Base-by-base conservation (phyloP, 2,888 invertebrate species). In the Xestobium rufovillosum region DNA sequence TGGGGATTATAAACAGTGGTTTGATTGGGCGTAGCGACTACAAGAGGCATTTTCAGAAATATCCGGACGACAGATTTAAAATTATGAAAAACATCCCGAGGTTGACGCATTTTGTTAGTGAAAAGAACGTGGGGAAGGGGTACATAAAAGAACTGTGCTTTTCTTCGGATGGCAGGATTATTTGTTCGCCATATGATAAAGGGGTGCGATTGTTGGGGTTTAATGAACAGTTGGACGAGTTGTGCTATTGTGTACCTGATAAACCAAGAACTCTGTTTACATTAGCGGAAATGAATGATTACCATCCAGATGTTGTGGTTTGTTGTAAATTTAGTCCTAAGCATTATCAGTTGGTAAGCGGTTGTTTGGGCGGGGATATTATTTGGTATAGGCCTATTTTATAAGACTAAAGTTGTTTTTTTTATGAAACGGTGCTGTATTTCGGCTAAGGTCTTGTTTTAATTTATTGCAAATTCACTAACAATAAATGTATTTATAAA, bases 141-240 rank as follows among this genome's bases (percentile, higher is more conserved):
- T 91, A 86, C 52, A 94, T 95, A 37, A 95, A 95, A 67, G 95
- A 94, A 59, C 69, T 90, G 29, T 87, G 88, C 53, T 94, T 89
- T 63, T 91, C 91, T 1, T 72, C 85, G 1, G 92, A 94, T 60
- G 95, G 95, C 0, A 74, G 92, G 32, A 67, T 94, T 6, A 81
- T 95, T 15, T 89, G 89, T 57, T 94, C 92, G 0, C 94, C 95
- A 0, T 91, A 82, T 62, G 86, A 82, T 1, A 80, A 78, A 54
- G 92, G 94, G 16, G 77, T 92, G 42, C 71, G 94, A n/a, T 69
- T 95, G 3, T 66, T 95, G 14, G 80, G 84, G 0, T 86, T 92
- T 50, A 79, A 82, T 52, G 71, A 77, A 4, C 68, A 78, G 31
- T 89, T 90, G 59, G 73, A 80, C 33, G 91, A 92, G 59, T 67